A percentile compares a stretch with the other conserved stretches of the same genome.
Conservation (phyloP, 2,888 invertebrate species). For the Caenorhabditis sulstoni region DNA sequence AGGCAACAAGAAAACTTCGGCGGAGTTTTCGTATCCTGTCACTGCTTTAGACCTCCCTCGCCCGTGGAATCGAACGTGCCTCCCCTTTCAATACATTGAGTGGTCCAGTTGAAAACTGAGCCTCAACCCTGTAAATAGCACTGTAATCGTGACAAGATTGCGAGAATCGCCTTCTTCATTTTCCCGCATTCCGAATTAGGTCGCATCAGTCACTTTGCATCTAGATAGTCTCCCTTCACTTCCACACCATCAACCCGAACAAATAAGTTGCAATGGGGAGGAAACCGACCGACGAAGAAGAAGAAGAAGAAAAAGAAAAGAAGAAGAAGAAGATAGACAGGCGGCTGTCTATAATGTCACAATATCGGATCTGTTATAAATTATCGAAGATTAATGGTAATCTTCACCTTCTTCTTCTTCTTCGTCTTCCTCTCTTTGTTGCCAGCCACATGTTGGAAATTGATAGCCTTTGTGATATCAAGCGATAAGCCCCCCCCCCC, state of each 20-base stretch:
- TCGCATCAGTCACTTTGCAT: no score
- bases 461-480: slow-evolving; percentile 24
- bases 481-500: background rate
- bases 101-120: no score
- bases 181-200: no score
- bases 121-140: no score
- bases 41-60: no score
- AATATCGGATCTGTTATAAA: slow-evolving; percentile 31
- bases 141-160: no score
- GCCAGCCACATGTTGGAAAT: slow-evolving; percentile 29
- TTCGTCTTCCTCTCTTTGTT: background rate
- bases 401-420: slow-evolving; percentile 5
- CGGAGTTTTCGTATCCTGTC: no score
- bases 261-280: slow-evolving; percentile 6
- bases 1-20: no score
- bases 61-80: no score
- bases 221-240: background rate
- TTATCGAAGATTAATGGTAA: slow-evolving; percentile 48
- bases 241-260: background rate
- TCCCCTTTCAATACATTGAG: no score
- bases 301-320: background rate
- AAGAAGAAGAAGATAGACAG: background rate
- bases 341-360: slow-evolving; percentile 20
- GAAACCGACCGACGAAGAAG: background rate
- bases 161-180: no score